These are phyloP conservation scores for Marasmarcha lunaedactyla DNA, from an alignment of 2,888 invertebrate genomes.

Conservation along the genomic window DNA sequence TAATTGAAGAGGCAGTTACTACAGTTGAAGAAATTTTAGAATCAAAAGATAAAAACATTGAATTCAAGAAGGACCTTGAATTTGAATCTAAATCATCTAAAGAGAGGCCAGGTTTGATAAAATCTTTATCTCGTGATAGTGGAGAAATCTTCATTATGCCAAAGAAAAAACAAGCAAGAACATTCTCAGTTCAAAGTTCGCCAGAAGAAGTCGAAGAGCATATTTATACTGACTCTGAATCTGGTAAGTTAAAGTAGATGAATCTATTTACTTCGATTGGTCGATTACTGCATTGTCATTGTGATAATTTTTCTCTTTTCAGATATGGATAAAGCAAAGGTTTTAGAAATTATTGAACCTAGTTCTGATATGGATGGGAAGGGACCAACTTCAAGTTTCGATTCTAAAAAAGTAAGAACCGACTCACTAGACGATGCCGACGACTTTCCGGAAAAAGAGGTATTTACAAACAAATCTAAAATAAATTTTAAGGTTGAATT, in stretches of 20 bases:
- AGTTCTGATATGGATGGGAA: slow-evolving; percentile 51
- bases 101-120: slow-evolving; percentile 52
- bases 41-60: slow-evolving; percentile 31
- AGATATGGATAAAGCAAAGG: slow-evolving; percentile 68
- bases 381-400: slow-evolving; percentile 47
- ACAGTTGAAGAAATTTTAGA: slow-evolving; percentile 52
- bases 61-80: slow-evolving; percentile 33
- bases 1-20: slow-evolving; percentile 56
- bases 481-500: neutral
- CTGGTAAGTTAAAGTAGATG: slow-evolving; percentile 31
- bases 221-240: slow-evolving; percentile 66
- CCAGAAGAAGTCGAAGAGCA: slow-evolving; percentile 67
- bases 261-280: neutral
- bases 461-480: slow-evolving; percentile 15
- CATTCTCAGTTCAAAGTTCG: slow-evolving; percentile 65
- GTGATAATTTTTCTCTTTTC: slow-evolving; percentile 14
- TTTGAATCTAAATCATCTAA: slow-evolving; percentile 36
- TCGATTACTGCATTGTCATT: neutral
- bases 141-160: slow-evolving; percentile 60
- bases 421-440: slow-evolving; percentile 66
- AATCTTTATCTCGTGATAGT: slow-evolving; percentile 58
- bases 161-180: slow-evolving; percentile 56
- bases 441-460: slow-evolving; percentile 66
- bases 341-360: slow-evolving; percentile 64
- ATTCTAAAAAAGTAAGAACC: slow-evolving; percentile 53